Conservation (phyloP, 2,797 vertebrate genomes). For the Coregonus ussuriensis region DNA sequence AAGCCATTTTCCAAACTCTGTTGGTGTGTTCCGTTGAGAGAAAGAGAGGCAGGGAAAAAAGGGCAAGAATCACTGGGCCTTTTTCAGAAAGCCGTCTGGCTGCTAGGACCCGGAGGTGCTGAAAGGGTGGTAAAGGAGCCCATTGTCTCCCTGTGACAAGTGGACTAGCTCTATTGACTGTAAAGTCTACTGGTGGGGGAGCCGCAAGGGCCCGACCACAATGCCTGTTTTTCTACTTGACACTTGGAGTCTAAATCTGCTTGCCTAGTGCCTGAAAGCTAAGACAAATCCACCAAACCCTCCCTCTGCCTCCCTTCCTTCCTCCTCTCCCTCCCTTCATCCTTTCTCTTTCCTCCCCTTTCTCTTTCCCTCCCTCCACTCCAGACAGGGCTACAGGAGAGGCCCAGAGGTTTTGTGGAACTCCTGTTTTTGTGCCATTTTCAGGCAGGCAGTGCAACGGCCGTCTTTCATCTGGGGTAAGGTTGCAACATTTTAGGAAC, state of each 20-base stretch:
- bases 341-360: neutral
- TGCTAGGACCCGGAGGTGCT: slow-evolving; percentile 72
- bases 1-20: slow-evolving; percentile 75
- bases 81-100: slow-evolving; percentile 73
- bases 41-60: slow-evolving; percentile 69
- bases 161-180: slow-evolving; percentile 84
- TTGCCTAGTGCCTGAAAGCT: slow-evolving; percentile 70
- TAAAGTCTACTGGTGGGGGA: slow-evolving; percentile 78
- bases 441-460: slow-evolving; percentile 51
- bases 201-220: slow-evolving; percentile 60
- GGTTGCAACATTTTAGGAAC: too few species aligned
- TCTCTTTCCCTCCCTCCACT: slow-evolving; percentile 49
- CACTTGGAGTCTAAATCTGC: slow-evolving; percentile 77
- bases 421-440: slow-evolving; percentile 58
- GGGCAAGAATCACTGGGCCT: slow-evolving; percentile 76
- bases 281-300: slow-evolving; percentile 59
- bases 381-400: slow-evolving; percentile 50
- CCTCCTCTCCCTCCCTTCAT: slow-evolving; percentile 46
- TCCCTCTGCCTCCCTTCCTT: slow-evolving; percentile 28
- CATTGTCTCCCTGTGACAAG: slow-evolving; percentile 81
- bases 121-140: slow-evolving; percentile 73
- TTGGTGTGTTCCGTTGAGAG: slow-evolving; percentile 71
- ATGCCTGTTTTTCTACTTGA: slow-evolving; percentile 79
- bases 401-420: slow-evolving; percentile 59
- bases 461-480: slow-evolving; percentile 34